Percentiles rank a stretch among this genome's conserved stretches.
Evolutionary conservation across 2,113 vertebrate genomes (phyloP).

Genomic region (Tupaia tana): DNA sequence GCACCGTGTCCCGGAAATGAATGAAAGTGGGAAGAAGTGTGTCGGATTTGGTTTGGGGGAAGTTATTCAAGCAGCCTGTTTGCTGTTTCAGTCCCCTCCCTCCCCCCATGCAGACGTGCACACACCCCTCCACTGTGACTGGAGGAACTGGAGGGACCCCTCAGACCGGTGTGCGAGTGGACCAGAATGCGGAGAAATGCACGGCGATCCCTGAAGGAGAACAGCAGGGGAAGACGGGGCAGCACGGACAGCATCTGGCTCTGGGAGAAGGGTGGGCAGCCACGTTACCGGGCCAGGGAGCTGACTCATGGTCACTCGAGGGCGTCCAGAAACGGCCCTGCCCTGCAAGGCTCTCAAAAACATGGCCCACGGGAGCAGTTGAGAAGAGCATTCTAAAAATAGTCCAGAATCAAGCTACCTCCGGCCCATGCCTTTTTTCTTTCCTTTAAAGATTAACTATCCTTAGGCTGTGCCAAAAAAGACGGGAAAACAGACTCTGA

Average conservation of each 20-base stretch:
- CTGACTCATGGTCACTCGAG: neutral
- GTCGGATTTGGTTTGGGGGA: neutral
- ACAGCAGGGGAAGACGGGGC: rapidly evolving
- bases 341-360: slow-evolving; percentile 25
- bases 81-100: neutral
- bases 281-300: neutral
- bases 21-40: neutral
- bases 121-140: neutral
- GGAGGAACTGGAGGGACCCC: neutral
- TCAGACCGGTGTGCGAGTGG: neutral
- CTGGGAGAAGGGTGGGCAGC: neutral
- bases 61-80: neutral
- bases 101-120: neutral
- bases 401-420: neutral
- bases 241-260: neutral
- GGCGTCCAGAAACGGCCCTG: neutral
- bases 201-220: neutral
- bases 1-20: neutral
- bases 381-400: slow-evolving; percentile 47
- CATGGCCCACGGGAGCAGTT: neutral
- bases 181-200: neutral
- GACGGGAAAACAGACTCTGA: neutral
- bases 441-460: slow-evolving; percentile 56
- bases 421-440: neutral
- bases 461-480: neutral